Evolutionary conservation across 2,797 vertebrate species (phyloP), one percentile per base, ranked within the genome.

Genomic region (Antrozous pallidus): DNA sequence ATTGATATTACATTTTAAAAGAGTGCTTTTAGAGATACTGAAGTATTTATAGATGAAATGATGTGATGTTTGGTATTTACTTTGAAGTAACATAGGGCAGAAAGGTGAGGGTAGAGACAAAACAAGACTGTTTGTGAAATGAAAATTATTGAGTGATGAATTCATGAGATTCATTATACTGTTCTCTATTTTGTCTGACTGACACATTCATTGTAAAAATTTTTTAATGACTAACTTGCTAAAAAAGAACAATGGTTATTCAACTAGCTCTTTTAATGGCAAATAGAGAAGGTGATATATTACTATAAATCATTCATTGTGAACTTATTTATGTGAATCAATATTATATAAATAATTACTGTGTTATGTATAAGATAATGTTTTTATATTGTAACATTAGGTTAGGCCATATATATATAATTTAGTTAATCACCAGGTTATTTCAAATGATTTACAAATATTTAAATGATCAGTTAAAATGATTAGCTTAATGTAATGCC

Each of bases 21-120:
- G 54, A 88, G 40, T 81, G 1, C 26, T 92, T 89, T 91, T 61
- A 70, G 40, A 89, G 36, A 63, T 83, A 51, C 3, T 89, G 79
- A 82, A 91, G 73, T 88, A 71, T 61, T 74, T 91, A 63, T 67
- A 75, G 17, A 87, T 90, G 33, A 84, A 63, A 93, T 91, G 8
- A 82, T 38, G 85, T 9, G 12, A 80, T 90, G 5, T 33, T 40
- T 86, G 7, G n/a, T 65, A 47, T 81, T 93, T 83, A n/a, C 31
- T 90, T 83, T 91, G 71, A 42, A 40, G 33, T 80, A 70, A 83
- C 8, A 49, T 1, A 69, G 49, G 36, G 28, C n/a, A 80, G 42
- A 90, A 74, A 67, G n/a, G 28, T 77, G 73, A 85, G 47, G 33
- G 2, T 47, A 67, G 20, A 73, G 71, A 65, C 56, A 20, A 83